A percentile compares a stretch with the other conserved stretches of the same genome.
These are phyloP conservation scores for Pseudoips prasinana DNA, from an alignment of 2,888 invertebrate species.

Conservation along the genomic window DNA sequence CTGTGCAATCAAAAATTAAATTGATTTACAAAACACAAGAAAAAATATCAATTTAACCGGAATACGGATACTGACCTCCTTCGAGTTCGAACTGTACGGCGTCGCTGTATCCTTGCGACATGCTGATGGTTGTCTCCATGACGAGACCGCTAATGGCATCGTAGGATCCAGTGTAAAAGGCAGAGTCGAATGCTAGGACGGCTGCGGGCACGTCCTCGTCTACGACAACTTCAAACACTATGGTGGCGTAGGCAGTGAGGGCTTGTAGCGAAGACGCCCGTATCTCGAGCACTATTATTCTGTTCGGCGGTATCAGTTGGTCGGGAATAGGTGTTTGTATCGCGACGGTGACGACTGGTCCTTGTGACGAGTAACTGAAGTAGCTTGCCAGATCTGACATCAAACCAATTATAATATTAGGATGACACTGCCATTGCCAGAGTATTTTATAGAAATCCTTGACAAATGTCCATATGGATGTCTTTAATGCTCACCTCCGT, in stretches of 20 bases:
- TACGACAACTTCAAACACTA: slow-evolving; percentile 29
- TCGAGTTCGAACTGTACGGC: slow-evolving; percentile 32
- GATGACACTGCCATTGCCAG: too few relatives aligned
- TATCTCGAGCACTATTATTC: slow-evolving; percentile 31
- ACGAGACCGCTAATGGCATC: slow-evolving; percentile 22
- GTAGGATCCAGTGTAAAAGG: slow-evolving; percentile 40
- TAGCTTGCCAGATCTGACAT: too few relatives aligned
- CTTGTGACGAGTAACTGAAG: too few relatives aligned
- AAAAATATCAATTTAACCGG: too few relatives aligned
- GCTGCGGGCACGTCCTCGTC: slow-evolving; percentile 4
- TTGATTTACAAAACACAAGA: too few relatives aligned
- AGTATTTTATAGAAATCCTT: too few relatives aligned
- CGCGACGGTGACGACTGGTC: slow-evolving; percentile 13
- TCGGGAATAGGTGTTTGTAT: slow-evolving; percentile 29
- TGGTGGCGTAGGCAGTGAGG: slow-evolving; percentile 30
- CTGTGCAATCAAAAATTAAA: too few relatives aligned
- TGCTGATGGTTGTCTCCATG: slow-evolving; percentile 27
- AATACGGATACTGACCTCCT: slow-evolving; percentile 35
- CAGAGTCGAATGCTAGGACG: slow-evolving; percentile 17
- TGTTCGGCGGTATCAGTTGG: slow-evolving; percentile 28
- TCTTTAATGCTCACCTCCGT: too few relatives aligned
- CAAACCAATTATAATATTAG: too few relatives aligned
- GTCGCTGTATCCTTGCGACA: slow-evolving; percentile 33
- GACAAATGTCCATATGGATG: too few relatives aligned
- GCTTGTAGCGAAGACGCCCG: slow-evolving; percentile 31